Percentiles rank a stretch among this genome's conserved stretches.
Evolutionary conservation across 2,888 invertebrate species (phyloP).

Genomic region (Heteropelma amictum): DNA sequence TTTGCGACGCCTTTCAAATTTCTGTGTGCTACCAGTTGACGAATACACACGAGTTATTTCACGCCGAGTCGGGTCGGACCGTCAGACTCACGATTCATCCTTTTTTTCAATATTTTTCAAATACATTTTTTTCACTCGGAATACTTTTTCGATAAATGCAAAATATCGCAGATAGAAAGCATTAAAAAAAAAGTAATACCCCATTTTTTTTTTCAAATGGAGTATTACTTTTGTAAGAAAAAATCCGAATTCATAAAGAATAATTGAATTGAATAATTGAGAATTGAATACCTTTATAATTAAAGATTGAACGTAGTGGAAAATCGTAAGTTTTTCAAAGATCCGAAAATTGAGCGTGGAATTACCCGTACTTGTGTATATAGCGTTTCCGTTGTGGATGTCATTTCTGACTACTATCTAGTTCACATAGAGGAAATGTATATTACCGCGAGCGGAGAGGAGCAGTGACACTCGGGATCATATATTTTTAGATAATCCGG

Average conservation of each 20-base stretch:
- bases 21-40: background rate
- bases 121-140: background rate
- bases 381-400: constrained; percentile 13
- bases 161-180: too few relatives aligned
- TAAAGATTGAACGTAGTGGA: background rate
- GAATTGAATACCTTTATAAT: background rate
- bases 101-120: background rate
- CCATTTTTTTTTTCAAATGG: too few relatives aligned
- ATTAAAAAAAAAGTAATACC: too few relatives aligned
- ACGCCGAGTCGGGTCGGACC: too few relatives aligned
- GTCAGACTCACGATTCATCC: background rate
- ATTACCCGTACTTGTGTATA: background rate
- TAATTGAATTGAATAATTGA: background rate
- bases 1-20: constrained; percentile 49
- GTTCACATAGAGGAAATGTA: constrained; percentile 19
- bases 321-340: background rate
- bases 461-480: constrained; percentile 53
- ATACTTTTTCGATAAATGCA: too few relatives aligned
- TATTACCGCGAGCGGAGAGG: constrained; percentile 6
- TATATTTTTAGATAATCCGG: constrained; percentile 56
- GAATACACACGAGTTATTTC: background rate
- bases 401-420: constrained; percentile 17
- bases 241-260: background rate
- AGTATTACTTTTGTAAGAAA: background rate
- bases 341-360: background rate